These are phyloP conservation scores for Camponotus fellah DNA, from an alignment of 2,888 invertebrate genomes.

Conservation along the genomic window DNA sequence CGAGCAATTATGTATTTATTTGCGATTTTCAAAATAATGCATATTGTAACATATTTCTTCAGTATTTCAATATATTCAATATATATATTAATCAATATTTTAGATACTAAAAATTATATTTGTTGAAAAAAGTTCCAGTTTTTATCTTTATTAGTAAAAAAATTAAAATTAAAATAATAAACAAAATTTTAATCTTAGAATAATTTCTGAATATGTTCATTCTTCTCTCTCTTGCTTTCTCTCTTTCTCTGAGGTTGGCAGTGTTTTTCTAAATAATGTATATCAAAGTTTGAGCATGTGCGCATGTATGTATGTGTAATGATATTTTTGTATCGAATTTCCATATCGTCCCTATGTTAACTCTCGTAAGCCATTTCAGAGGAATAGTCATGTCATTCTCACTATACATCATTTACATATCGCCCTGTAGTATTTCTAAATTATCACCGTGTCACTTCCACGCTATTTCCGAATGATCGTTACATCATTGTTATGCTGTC, in stretches of 20 bases:
- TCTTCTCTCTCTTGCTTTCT: not conserved
- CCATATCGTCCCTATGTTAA: not conserved
- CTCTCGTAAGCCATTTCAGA: constrained; percentile 20
- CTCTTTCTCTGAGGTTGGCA: not conserved
- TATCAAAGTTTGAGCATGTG: not conserved
- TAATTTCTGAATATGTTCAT: not conserved
- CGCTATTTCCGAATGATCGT: constrained; percentile 47
- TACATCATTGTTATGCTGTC: not conserved
- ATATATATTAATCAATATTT: not conserved
- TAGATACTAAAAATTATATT: not conserved
- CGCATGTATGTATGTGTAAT: not conserved
- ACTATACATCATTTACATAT: constrained; percentile 17
- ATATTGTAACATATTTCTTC: not conserved
- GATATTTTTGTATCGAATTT: constrained; percentile 18
- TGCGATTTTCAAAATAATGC: not conserved
- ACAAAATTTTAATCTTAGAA: not conserved
- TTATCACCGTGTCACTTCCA: constrained; percentile 47
- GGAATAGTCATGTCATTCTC: constrained; percentile 25
- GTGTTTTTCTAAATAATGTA: constrained; percentile 2
- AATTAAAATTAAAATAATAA: not conserved
- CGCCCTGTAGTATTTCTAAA: not conserved
- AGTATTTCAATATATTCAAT: too few relatives aligned
- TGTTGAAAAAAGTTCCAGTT: not conserved
- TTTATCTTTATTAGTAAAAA: not conserved
- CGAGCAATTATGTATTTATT: not conserved